Base-by-base conservation (phyloP, 2,113 vertebrate species). In the Guaruba guarouba region DNA sequence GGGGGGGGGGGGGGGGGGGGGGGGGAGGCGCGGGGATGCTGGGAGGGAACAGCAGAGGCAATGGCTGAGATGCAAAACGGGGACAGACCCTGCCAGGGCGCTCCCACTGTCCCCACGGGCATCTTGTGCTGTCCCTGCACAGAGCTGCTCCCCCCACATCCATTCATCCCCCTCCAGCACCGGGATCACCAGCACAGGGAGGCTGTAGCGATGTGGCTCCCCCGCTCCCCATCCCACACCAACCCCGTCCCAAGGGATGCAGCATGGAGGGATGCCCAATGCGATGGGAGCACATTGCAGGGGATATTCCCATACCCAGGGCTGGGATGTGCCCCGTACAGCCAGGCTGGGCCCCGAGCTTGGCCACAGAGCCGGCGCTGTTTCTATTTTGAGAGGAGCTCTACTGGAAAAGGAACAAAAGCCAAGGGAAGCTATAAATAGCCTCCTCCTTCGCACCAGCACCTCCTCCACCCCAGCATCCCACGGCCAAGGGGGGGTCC, bases 321-420 rank as follows among this genome's bases (percentile, higher is more conserved):
- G 29, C 18, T 2, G 10, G 64, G 83, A 82, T 37, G 23, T 44
- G 57, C 44, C 54, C 87, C 86, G 43, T 35, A 5, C 22, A 46
- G 44, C 33, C 86, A 54, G 75, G 78, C 87, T 86, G 80, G 71
- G 75, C 83, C 37, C 81, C 28, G 84, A 35, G 75, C 94, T 81
- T 77, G 85, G 88, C 96, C 94, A n/a, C 76, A 48, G 95, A 92
- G 93, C 88, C 96, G 57, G 95, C 48, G 90, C 89, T 88, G 97
- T 96, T 97, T 97, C 98, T 98, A 97, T 98, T 98, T 97, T 93
- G 88, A 97, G 97, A 97, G 94, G 91, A 97, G 97, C 95, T 96
- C 96, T 96, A 95, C 98, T 97, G 97, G 97, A 97, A 98, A 97
- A 98, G 97, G 97, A 98, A 97, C 97, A 97, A 98, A 98, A 98